Evolutionary conservation across 2,797 vertebrate genomes (phyloP), one percentile per base, ranked within the genome.

Genomic region (Dipus sagitta): DNA sequence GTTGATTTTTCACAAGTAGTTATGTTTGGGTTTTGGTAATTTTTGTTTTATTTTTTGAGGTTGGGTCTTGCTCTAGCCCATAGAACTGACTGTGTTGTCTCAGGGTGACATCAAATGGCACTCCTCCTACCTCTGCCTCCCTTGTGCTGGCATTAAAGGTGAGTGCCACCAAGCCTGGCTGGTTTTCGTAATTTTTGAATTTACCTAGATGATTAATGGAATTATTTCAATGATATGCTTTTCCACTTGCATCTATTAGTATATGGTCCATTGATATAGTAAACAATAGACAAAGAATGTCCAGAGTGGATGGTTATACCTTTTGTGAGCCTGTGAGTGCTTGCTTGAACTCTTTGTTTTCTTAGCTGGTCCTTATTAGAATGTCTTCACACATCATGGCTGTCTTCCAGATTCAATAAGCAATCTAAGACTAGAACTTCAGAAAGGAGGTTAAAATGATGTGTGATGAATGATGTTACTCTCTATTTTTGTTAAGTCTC

Each of bases 331-430:
- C 65, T 42, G 18, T 28, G 65, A 62, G 9, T 24, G 24, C 14
- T 6, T 72, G 47, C 42, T 54, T 30, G 6, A 82, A 38, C 21
- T 52, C 62, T 64, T 58, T 81, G 60, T 80, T 90, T 58, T 24
- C 24, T 76, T 77, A 79, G 42, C 32, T 90, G 76, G 18, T 65
- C 54, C 17, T 80, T 75, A 71, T 58, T 32, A 77, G 26, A 80
- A 64, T 87, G 83, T 86, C 54, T 88, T 86, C 58, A 52, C 26
- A 38, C 23, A 23, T n/a, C 79, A 2, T 60, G 81, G 91, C 34
- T 88, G 38, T 30, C 83, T 86, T 42, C 47, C 15, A 88, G 11
- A 96, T 95, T 68, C 38, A 64, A 71, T 58, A 52, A 93, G n/a
- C 12, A 58, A 38, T 91, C 34, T 10, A 70, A 93, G 90, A 78